These are phyloP conservation scores for Scomber japonicus DNA, from an alignment of 2,113 vertebrate genomes.

Conservation along the genomic window DNA sequence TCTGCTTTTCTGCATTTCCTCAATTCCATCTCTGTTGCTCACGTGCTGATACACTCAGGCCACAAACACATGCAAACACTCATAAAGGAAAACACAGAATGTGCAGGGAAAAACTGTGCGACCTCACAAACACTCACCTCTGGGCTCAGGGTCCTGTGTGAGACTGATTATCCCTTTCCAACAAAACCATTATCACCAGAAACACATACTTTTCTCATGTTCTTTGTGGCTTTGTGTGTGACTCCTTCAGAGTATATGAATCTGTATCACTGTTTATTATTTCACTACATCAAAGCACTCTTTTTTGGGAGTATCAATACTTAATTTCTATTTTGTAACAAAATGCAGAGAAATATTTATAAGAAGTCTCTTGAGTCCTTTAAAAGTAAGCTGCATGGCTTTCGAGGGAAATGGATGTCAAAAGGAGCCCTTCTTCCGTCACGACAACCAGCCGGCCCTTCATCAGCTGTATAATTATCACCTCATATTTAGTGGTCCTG, in stretches of 20 bases:
- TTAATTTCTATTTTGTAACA: not conserved
- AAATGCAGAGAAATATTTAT: not conserved
- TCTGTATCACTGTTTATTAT: not conserved
- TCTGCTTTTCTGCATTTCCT: conserved; percentile 48
- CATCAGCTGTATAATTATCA: conserved; percentile 70
- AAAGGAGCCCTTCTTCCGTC: conserved; percentile 18
- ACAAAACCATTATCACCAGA: conserved; percentile 13
- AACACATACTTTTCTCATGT: not conserved
- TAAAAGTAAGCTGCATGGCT: conserved; percentile 48
- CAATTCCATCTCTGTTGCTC: conserved; percentile 13
- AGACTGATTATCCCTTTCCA: not conserved
- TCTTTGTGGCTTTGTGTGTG: not conserved
- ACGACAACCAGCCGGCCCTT: conserved; percentile 21
- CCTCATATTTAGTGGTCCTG: conserved; percentile 64
- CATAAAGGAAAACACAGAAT: conserved; percentile 19
- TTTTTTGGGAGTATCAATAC: not conserved
- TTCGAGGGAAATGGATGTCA: conserved; percentile 37
- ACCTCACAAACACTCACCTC: conserved; percentile 30
- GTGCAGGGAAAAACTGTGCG: not conserved
- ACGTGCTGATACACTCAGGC: conserved; percentile 22
- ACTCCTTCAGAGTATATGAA: not conserved
- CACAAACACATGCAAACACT: conserved; percentile 47
- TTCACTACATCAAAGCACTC: not conserved
- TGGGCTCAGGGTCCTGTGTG: not conserved
- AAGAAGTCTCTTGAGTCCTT: conserved; percentile 10